These are phyloP conservation scores for Proteles cristata DNA, from an alignment of 2,113 vertebrate genomes.

Conservation along the genomic window DNA sequence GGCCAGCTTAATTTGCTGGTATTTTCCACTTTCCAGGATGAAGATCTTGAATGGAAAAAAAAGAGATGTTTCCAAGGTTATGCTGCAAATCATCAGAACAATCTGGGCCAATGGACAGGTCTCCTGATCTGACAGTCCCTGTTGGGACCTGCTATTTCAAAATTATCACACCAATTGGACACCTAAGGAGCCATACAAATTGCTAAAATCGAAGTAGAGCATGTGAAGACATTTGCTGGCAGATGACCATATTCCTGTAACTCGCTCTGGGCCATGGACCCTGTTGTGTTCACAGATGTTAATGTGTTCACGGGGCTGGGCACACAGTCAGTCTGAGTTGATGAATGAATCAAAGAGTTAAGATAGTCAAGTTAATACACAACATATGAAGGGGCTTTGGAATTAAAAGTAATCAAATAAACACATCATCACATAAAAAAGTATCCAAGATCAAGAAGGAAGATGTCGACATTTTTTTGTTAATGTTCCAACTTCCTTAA, in stretches of 20 bases:
- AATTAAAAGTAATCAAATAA: not conserved
- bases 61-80: constrained; percentile 15
- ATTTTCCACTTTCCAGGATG: constrained; percentile 8
- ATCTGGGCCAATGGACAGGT: constrained; percentile 43
- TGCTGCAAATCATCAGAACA: not conserved
- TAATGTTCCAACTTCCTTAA: not conserved
- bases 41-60: constrained; percentile 3
- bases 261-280: not conserved
- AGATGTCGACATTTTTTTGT: not conserved
- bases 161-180: not conserved
- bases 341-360: not conserved
- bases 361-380: not conserved
- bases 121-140: constrained; percentile 20
- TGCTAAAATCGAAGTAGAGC: not conserved
- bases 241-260: not conserved
- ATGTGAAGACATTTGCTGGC: not conserved
- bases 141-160: constrained; percentile 23
- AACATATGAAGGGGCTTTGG: not conserved
- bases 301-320: not conserved
- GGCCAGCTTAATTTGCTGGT: not conserved
- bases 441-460: not conserved
- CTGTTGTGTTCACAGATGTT: not conserved
- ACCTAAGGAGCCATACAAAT: not conserved
- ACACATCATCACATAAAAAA: not conserved
- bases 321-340: not conserved